These are phyloP conservation scores for Elegia similella DNA, from an alignment of 2,888 invertebrate genomes.

Conservation along the genomic window DNA sequence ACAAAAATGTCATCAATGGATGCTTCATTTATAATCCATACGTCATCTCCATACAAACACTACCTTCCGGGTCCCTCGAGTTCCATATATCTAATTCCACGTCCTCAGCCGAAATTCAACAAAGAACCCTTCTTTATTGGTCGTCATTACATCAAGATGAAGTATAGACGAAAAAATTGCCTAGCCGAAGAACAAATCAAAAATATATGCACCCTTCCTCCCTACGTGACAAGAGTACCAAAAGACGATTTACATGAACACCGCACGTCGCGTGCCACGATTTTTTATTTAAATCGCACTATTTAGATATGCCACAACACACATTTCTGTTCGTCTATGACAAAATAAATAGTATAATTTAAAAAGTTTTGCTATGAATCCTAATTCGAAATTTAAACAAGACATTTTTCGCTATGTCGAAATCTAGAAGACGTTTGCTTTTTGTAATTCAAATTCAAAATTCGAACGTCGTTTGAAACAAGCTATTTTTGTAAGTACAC, in stretches of 20 bases:
- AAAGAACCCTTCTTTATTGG: conserved; percentile 24
- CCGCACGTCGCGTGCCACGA: conserved; percentile 72
- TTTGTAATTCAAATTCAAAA: background rate
- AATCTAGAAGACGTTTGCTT: background rate
- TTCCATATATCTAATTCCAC: conserved; percentile 11
- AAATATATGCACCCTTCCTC: conserved; percentile 80
- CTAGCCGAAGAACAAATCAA: conserved; percentile 75
- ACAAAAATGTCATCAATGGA: conserved; percentile 4
- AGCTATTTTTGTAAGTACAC: background rate
- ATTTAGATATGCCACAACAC: conserved; percentile 72
- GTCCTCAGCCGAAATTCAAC: conserved; percentile 13
- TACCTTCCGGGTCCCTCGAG: background rate
- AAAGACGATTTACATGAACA: conserved; percentile 68
- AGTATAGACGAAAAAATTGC: conserved; percentile 65
- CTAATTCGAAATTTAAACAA: conserved; percentile 19
- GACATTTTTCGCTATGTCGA: background rate
- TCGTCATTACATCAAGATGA: conserved; percentile 48
- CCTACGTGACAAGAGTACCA: conserved; percentile 72
- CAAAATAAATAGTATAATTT: conserved; percentile 52
- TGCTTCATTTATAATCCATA: conserved; percentile 4
- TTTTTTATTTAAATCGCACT: conserved; percentile 80
- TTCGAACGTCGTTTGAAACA: background rate
- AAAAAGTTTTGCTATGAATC: conserved; percentile 43
- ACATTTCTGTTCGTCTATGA: conserved; percentile 56
- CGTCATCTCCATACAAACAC: conserved; percentile 1